phyloP scores from a whole-genome alignment of 2,113 vertebrate species.

The Pseudois nayaur region DNA sequence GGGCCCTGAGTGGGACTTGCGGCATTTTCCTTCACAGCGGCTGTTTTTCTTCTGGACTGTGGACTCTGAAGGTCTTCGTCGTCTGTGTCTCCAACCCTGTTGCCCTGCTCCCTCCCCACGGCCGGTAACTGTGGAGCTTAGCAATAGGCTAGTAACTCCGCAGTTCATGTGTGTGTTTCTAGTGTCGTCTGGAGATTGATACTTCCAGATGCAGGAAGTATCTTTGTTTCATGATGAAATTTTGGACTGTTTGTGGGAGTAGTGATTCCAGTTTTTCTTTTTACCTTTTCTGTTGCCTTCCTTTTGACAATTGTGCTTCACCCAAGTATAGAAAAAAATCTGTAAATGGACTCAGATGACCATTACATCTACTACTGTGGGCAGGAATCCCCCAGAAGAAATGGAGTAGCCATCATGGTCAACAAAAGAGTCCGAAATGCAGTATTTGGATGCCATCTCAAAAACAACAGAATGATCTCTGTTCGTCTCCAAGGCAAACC shows the following conservation, averaged over 20 bases:
- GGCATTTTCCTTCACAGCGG: neutral
- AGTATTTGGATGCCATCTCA: too few species aligned
- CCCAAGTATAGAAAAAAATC: neutral
- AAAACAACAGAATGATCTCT: too few species aligned
- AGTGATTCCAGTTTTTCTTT: neutral
- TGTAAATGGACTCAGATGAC: neutral
- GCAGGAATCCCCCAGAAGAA: too few species aligned
- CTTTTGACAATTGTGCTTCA: neutral
- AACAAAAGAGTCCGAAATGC: too few species aligned
- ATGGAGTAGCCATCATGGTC: too few species aligned
- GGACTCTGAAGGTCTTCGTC: neutral
- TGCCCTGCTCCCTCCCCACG: neutral
- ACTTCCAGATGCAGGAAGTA: neutral
- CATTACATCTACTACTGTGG: too few species aligned
- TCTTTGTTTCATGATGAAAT: constrained; percentile 1
- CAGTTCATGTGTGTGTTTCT: neutral
- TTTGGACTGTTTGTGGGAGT: neutral
- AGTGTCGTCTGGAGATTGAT: neutral
- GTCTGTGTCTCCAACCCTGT: neutral
- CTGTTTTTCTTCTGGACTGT: neutral
- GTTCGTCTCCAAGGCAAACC: too few species aligned
- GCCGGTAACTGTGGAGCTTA: neutral
- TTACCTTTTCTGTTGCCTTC: neutral
- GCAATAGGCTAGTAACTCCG: neutral
- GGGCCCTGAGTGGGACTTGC: neutral